Evolutionary conservation across 2,888 invertebrate genomes (phyloP), one percentile per base, ranked within the genome.

Genomic region (Eurytoma adleriae): DNA sequence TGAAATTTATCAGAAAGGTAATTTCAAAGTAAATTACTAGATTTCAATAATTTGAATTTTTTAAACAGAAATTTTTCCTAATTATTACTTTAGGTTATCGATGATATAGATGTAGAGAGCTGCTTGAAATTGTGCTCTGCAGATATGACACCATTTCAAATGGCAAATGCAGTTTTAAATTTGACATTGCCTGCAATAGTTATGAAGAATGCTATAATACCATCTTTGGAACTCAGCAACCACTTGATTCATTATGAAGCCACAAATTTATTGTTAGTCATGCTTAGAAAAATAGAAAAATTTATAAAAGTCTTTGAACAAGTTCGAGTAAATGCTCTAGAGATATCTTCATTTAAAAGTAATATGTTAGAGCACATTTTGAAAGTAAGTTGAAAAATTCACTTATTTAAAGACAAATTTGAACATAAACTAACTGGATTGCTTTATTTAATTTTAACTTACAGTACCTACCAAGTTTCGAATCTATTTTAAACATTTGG

Each of bases 71-170:
- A 57, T 54, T 16, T 56, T 27, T 27, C 12, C 59, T 72, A 54
- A n/a, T 1, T 54, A 2, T 64, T 69, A 62, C 27, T 81, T 48
- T 20, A 89, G 88, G 83, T 90, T 56, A 86, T 91, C 48, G 84
- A 85, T 61, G 85, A 87, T 2, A 79, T 90, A 27, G 81, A 90
- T 77, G 62, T 85, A 5, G 85, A 86, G 50, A 79, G 16, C 54
- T 92, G 92, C 82, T 90, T 94, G 64, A 90, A 92, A 27, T 87
- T 89, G 27, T 92, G 91, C 86, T 90, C 92, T 83, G 83, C 85
- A 13, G 91, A 92, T 77, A 87, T 94, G 13, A 91, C 88, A 82
- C 84, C 91, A 18, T 84, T 90, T n/a, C 94, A 94, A 89, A 91
- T 93, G 50, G 90, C 92, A 0, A 92, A 91, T 83, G 92, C 92